These are phyloP conservation scores for Bibio marci DNA, from an alignment of 2,888 invertebrate species.

Conservation along the genomic window DNA sequence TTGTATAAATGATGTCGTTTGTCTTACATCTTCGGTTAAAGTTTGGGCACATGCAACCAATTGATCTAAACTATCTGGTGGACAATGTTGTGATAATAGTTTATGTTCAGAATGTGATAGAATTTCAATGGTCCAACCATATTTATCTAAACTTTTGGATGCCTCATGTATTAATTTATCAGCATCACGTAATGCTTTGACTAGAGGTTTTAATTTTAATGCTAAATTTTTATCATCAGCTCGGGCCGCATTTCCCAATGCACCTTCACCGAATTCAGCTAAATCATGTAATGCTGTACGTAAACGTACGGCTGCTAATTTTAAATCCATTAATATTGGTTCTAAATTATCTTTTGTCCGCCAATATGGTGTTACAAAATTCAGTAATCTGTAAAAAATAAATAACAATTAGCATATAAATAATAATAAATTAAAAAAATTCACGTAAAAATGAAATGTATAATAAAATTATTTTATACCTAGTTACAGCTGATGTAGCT, in stretches of 20 bases:
- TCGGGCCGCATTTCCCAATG: conserved; percentile 69
- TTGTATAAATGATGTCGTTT: conserved; percentile 80
- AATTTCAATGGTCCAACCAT: conserved; percentile 60
- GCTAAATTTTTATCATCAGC: conserved; percentile 66
- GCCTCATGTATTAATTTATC: conserved; percentile 65
- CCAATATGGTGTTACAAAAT: conserved; percentile 69
- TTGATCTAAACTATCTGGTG: conserved; percentile 74
- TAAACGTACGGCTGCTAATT: conserved; percentile 59
- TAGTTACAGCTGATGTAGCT: conserved; percentile 65
- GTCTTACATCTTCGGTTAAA: conserved; percentile 74
- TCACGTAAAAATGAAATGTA: background rate
- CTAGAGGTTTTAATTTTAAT: conserved; percentile 57
- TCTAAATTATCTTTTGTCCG: conserved; percentile 62
- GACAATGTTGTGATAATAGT: conserved; percentile 15
- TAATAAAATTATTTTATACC: conserved; percentile 20
- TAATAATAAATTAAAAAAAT: conserved; percentile 1
- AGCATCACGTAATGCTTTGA: conserved; percentile 62
- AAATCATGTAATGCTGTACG: conserved; percentile 71
- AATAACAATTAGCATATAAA: background rate
- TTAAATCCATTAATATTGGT: conserved; percentile 63
- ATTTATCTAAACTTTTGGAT: conserved; percentile 52
- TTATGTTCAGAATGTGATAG: conserved; percentile 32
- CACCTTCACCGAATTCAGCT: conserved; percentile 75
- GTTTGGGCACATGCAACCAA: conserved; percentile 74
- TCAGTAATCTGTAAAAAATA: conserved; percentile 32